A percentile compares a stretch with the other conserved stretches of the same genome.
Evolutionary conservation across 2,888 invertebrate genomes (phyloP).

Genomic region (Tetramorium bicarinatum): DNA sequence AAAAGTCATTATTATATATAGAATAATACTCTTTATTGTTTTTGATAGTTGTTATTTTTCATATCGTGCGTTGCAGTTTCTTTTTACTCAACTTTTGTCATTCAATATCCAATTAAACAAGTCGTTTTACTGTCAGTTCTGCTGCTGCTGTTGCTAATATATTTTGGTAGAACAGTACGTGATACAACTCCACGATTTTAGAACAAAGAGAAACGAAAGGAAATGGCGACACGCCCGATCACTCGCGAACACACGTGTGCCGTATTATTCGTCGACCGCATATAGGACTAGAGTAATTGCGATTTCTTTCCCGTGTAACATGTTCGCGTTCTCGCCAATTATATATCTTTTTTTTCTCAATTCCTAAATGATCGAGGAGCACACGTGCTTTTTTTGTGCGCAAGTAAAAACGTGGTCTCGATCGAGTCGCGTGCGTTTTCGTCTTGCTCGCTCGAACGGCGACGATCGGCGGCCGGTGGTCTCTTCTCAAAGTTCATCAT

Average conservation of each 20-base stretch:
- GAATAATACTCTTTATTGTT: conserved; percentile 87
- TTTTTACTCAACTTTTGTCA: conserved; percentile 66
- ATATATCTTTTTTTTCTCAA: conserved; percentile 22
- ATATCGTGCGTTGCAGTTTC: conserved; percentile 82
- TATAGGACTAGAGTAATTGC: conserved; percentile 84
- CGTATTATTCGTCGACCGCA: conserved; percentile 75
- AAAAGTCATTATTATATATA: conserved; percentile 83
- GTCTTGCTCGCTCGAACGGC: not conserved
- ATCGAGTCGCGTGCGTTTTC: conserved; percentile 28
- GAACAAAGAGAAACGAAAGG: conserved; percentile 68
- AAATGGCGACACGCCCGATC: conserved; percentile 77
- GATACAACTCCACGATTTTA: conserved; percentile 76
- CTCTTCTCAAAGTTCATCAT: not conserved
- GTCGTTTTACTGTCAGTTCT: conserved; percentile 58
- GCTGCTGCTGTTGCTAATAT: conserved; percentile 68
- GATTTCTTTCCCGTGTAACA: conserved; percentile 63
- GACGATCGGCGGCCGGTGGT: not conserved
- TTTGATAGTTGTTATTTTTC: conserved; percentile 84
- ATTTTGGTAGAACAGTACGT: conserved; percentile 82
- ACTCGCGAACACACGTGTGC: conserved; percentile 71
- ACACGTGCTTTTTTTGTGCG: conserved; percentile 49
- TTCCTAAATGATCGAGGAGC: conserved; percentile 56
- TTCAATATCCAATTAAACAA: conserved; percentile 65
- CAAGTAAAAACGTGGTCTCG: conserved; percentile 44
- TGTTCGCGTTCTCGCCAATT: conserved; percentile 13